Evolutionary conservation across 2,888 invertebrate species (phyloP), one percentile per base, ranked within the genome.

Genomic region (Pristionchus japonicus): DNA sequence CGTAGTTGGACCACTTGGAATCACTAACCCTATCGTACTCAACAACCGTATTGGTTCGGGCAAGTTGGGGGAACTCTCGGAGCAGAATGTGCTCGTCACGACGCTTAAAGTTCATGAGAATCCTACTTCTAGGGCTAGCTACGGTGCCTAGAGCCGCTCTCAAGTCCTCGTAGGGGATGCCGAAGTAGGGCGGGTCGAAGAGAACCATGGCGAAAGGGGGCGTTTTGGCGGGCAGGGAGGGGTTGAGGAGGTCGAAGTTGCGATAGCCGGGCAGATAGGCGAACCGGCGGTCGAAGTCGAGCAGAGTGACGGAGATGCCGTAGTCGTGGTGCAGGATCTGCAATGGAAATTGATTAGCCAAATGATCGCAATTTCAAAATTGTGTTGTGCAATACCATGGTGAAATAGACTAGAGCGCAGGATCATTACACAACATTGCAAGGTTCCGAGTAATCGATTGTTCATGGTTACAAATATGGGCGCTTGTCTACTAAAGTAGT

Each of bases 101-200:
- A 3, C 40, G 37, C 6, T 70, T 15, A 34, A 86, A 86, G 17
- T 40, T 40, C 37, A 86, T n/a, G 1, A 86, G 34, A 70, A 70
- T 4, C 4, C 86, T 37, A 31, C 70, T 43, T 34, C 11, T 57
- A 0, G 61, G 49, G 34, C 17, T n/a, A 3, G 86, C 9, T 0
- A 86, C n/a, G n/a, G 70, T 57, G 31, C n/a, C 70, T 13, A 86
- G 27, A 34, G 86, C 27, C 1, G 70, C 20, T 0, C 40, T 27
- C 27, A 86, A 20, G 20, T 31, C 40, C 23, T 52, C 49, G 47
- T 77, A 31, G 37, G 87, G 57, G 57, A 88, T 88, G 34, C 64
- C 80, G 27, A 88, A 88, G 49, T 82, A 88, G 43, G 88, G 88
- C 20, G 88, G 88, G 67, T 88, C 88, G 88, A 88, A 88, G 61